Evolutionary conservation across 2,888 invertebrate genomes (phyloP).

Genomic region (Lutraria lutraria): DNA sequence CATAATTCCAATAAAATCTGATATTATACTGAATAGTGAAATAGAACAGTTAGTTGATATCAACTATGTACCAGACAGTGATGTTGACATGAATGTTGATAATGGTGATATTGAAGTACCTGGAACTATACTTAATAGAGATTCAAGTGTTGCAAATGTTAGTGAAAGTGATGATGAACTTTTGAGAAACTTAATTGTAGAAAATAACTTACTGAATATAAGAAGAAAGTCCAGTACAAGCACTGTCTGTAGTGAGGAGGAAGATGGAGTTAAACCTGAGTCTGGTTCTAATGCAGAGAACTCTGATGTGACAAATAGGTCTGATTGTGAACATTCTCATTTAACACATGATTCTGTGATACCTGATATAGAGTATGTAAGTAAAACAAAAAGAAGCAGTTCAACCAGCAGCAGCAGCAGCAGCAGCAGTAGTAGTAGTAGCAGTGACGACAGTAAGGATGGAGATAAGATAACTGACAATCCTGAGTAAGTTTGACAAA

Average conservation of each 20-base stretch:
- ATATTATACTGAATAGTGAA: neutral
- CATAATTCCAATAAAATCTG: slow-evolving; percentile 27
- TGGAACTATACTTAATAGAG: slow-evolving; percentile 15
- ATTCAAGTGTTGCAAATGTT: neutral
- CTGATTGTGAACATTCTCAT: slow-evolving; percentile 5
- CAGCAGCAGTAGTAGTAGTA: slow-evolving; percentile 32
- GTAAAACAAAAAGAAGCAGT: slow-evolving; percentile 13
- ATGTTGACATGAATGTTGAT: neutral
- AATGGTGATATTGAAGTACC: neutral
- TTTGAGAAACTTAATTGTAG: slow-evolving; percentile 49
- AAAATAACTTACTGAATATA: slow-evolving; percentile 36
- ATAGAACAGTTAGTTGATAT: neutral
- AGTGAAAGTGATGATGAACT: slow-evolving; percentile 61
- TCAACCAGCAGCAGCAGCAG: slow-evolving; percentile 41
- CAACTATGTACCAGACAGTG: neutral
- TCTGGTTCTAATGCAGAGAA: neutral
- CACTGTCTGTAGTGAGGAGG: slow-evolving; percentile 30
- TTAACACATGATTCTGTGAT: slow-evolving; percentile 15
- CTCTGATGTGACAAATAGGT: neutral
- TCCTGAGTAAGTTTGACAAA: slow-evolving; percentile 30
- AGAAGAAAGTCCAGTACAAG: slow-evolving; percentile 42
- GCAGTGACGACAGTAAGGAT: neutral
- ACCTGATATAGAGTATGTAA: neutral
- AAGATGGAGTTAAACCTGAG: neutral
- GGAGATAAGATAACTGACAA: slow-evolving; percentile 2